A percentile compares a stretch with the other conserved stretches of the same genome.
These are phyloP conservation scores for Leptinotarsa defecta DNA, from an alignment of 1,140 invertebrate genomes.

Conservation along the genomic window DNA sequence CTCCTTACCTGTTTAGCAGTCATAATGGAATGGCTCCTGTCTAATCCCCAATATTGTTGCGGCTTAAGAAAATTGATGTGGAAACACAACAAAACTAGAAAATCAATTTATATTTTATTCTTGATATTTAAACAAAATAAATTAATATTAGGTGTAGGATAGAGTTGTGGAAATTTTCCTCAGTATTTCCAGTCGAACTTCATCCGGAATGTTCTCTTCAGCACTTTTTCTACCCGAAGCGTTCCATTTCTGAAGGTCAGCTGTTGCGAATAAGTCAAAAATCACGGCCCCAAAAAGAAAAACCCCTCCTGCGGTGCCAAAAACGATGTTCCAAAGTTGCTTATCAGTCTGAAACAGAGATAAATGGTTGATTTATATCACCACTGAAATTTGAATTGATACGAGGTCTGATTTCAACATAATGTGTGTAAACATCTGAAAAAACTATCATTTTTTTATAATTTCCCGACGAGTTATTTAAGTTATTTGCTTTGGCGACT, in stretches of 20 bases:
- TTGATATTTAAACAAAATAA: too few species aligned
- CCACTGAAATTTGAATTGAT: too few species aligned
- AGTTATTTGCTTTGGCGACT: too few species aligned
- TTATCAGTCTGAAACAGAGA: slow-evolving; percentile 32
- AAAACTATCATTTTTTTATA: too few species aligned
- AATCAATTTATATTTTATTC: neutral
- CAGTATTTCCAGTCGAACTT: neutral
- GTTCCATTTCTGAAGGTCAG: slow-evolving; percentile 43
- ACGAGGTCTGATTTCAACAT: too few species aligned
- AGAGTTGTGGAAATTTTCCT: slow-evolving; percentile 15
- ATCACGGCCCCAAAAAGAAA: slow-evolving; percentile 39
- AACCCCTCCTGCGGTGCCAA: slow-evolving; percentile 35
- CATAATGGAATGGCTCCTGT: too few species aligned
- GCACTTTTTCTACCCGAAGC: neutral
- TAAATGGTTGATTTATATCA: neutral
- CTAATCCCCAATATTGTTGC: too few species aligned
- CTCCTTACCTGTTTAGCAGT: too few species aligned
- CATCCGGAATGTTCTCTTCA: neutral
- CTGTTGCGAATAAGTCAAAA: slow-evolving; percentile 42
- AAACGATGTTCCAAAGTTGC: slow-evolving; percentile 43
- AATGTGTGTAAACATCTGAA: too few species aligned
- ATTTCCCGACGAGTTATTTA: too few species aligned
- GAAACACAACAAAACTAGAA: neutral
- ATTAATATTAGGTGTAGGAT: neutral
- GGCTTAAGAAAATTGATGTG: neutral